Evolutionary conservation across 2,888 invertebrate species (phyloP), one percentile per base, ranked within the genome.

Genomic region (Agrilus cyanescens): DNA sequence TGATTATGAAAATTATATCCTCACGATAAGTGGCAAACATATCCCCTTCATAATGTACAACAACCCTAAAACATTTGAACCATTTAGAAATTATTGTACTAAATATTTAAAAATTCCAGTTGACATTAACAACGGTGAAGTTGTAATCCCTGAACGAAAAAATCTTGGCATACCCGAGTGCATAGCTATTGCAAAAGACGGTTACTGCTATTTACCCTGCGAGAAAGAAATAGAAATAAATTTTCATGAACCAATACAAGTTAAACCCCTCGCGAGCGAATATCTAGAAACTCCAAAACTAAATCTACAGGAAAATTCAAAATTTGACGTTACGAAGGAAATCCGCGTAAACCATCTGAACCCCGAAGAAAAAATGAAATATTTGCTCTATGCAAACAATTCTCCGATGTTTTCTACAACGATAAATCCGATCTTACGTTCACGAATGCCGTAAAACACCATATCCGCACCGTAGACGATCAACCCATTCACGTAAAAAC

Each of bases 21-120:
- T 43, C 37, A 31, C 38, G 14, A 47, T 43, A 46, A 14, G 31
- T 15, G 18, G 35, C 4, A 33, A 14, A n/a, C 10, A 31, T 34
- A 47, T 46, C 12, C 43, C 38, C 29, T 38, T 43, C 44, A 39
- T 32, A 13, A 46, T 47, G n/a, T 42, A 45, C 37, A 34, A 43
- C 8, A 47, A 47, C 34, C 44, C 40, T 4, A 10, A 32, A 25
- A 44, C 38, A 29, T 46, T 39, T 29, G 4, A 15, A 36, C 7
- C 39, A 4, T 32, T 40, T 14, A 32, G 16, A 33, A 45, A 39
- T 25, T 36, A 6, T 4, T 32, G 32, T 8, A 18, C 8, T 4
- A 43, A 38, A 6, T 18, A n/a, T 18, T 32, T 45, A 13, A 43
- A 38, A 33, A 33, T 45, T 18, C 45, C 45, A 16, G 42, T 45